Evolutionary conservation across 2,113 vertebrate genomes (phyloP).

Genomic region (Bambusicola thoracicus): DNA sequence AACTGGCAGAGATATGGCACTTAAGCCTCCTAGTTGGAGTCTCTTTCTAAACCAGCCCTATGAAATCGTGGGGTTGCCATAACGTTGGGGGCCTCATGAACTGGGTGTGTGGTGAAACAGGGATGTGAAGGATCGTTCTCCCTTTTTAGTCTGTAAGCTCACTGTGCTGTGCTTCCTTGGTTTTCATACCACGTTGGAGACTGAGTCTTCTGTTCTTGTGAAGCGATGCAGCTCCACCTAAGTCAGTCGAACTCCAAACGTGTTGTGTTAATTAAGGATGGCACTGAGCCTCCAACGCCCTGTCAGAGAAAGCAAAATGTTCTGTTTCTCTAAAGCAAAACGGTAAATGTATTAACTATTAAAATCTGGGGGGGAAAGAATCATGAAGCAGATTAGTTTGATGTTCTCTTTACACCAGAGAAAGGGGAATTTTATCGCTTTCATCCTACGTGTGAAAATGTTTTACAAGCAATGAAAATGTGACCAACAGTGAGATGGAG

Average conservation of each 20-base stretch:
- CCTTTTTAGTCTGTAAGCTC: not conserved
- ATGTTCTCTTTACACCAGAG: not conserved
- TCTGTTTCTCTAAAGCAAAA: not conserved
- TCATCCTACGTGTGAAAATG: not conserved
- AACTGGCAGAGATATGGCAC: not conserved
- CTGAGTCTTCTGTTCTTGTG: not conserved
- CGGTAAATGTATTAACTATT: not conserved
- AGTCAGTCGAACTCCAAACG: not conserved
- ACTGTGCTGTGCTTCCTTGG: not conserved
- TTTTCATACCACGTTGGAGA: not conserved
- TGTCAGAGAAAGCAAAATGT: not conserved
- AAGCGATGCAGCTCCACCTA: not conserved
- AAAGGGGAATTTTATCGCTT: not conserved
- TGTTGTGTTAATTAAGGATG: not conserved
- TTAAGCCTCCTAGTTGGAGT: not conserved
- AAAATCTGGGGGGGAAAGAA: not conserved
- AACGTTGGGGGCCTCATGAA: accelerated
- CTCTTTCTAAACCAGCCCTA: not conserved
- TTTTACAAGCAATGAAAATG: not conserved
- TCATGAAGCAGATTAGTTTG: not conserved
- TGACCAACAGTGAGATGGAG: not conserved
- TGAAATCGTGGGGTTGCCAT: accelerated
- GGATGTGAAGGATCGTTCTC: not conserved
- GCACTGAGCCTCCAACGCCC: not conserved
- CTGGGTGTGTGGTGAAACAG: not conserved